Evolutionary conservation across 1,140 invertebrate species (phyloP).

Genomic region (Meteorus sp.): DNA sequence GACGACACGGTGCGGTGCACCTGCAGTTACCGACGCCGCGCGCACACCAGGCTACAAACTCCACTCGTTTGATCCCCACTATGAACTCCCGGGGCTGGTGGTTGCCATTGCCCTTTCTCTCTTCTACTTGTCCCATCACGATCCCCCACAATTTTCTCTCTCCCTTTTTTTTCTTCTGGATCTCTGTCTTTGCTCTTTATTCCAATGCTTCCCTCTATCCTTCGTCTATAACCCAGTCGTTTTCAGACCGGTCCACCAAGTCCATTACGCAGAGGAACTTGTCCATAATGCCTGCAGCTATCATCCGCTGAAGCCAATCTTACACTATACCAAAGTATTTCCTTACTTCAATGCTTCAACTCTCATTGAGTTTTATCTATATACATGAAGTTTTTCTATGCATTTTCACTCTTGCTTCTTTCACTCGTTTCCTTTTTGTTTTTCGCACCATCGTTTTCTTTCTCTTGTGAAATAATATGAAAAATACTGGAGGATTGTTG

Average conservation of each 20-base stretch:
- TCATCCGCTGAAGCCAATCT: constrained; percentile 55
- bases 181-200: constrained; percentile 15
- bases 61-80: constrained; percentile 16
- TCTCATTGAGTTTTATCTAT: neutral
- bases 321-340: constrained; percentile 37
- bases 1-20: constrained; percentile 45
- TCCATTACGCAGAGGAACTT: constrained; percentile 47
- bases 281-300: constrained; percentile 50
- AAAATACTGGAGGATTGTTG: no score
- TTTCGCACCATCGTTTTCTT: no score
- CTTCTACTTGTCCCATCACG: neutral
- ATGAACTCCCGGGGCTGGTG: neutral
- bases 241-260: constrained; percentile 26
- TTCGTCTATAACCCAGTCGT: constrained; percentile 28
- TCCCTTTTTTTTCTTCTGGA: constrained; percentile 8
- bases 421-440: no score
- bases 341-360: no score
- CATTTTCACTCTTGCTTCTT: no score
- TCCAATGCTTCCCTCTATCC: constrained; percentile 26
- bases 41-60: constrained; percentile 20
- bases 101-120: constrained; percentile 14
- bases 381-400: no score
- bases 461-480: no score
- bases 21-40: constrained; percentile 31
- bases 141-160: constrained; percentile 17